Conservation (phyloP, 2,888 invertebrate species). For the Monoplex corrugatus region DNA sequence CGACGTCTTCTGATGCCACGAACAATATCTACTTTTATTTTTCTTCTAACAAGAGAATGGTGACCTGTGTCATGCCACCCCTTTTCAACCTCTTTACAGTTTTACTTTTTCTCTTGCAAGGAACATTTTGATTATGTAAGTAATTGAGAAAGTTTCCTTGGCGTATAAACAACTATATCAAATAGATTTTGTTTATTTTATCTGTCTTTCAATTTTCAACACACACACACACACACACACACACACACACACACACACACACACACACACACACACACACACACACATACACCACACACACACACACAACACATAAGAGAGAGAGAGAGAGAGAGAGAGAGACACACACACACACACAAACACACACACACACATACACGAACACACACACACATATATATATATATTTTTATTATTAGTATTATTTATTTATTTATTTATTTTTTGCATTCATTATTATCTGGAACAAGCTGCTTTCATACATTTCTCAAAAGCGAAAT, state of each 20-base stretch:
- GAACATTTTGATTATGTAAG: neutral
- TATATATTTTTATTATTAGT: too few relatives aligned
- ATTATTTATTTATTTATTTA: too few relatives aligned
- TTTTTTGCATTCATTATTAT: neutral
- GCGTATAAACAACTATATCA: neutral
- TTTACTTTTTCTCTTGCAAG: neutral
- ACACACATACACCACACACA: neutral
- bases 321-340: too few relatives aligned
- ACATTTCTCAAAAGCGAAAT: neutral
- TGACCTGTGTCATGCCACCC: too few relatives aligned
- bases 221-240: conserved; percentile 5
- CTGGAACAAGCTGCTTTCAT: neutral
- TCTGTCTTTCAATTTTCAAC: neutral
- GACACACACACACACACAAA: conserved; percentile 14
- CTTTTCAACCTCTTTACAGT: neutral
- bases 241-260: conserved; percentile 2
- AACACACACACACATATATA: conserved; percentile 8
- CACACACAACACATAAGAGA: too few relatives aligned
- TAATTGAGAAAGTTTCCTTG: neutral
- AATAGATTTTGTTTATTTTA: too few relatives aligned
- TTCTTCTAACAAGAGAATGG: too few relatives aligned
- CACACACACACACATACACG: neutral
- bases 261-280: neutral
- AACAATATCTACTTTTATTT: too few relatives aligned
- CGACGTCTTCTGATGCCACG: too few relatives aligned